A percentile compares a stretch with the other conserved stretches of the same genome.
Evolutionary conservation across 2,113 vertebrate species (phyloP).

Genomic region (Galbula dea): DNA sequence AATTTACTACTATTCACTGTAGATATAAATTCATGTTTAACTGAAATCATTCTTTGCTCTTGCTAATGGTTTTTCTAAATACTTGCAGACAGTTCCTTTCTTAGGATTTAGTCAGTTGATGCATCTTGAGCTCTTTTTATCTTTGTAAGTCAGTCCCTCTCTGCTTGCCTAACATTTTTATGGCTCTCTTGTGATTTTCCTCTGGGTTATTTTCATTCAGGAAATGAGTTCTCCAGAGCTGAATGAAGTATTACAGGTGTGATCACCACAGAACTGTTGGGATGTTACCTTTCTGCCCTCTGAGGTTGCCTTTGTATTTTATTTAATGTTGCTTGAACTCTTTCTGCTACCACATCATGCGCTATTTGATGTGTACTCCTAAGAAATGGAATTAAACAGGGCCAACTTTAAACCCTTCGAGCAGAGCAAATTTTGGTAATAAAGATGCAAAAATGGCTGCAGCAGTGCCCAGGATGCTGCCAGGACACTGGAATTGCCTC

Average conservation of each 20-base stretch:
- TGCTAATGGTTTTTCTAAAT: neutral
- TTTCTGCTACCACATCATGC: neutral
- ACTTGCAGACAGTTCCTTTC: neutral
- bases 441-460: neutral
- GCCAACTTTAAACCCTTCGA: neutral
- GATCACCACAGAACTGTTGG: neutral
- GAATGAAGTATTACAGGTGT: neutral
- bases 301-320: neutral
- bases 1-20: neutral
- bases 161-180: neutral
- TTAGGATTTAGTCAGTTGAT: neutral
- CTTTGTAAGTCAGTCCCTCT: neutral
- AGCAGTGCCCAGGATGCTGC: neutral
- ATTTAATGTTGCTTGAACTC: neutral
- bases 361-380: neutral
- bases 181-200: neutral
- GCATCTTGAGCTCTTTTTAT: neutral
- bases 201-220: neutral
- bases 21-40: neutral
- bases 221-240: constrained; percentile 22
- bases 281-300: neutral
- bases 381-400: neutral
- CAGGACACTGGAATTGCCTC: neutral
- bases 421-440: neutral
- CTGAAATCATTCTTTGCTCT: neutral